phyloP scores from a whole-genome alignment of 2,113 vertebrate genomes.

The Mungos mungo region DNA sequence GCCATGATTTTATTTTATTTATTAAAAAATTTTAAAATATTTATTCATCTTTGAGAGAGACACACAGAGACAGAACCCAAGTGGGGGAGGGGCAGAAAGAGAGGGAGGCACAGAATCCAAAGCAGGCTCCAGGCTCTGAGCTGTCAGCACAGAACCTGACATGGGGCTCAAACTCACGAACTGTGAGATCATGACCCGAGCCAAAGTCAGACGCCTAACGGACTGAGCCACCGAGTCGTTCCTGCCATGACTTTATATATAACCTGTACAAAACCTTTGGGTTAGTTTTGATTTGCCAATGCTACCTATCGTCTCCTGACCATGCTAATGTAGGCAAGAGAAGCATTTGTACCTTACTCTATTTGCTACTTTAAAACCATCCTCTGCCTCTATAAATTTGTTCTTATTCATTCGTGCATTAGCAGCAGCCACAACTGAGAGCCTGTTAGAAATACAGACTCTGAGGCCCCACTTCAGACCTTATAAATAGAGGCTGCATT shows the following conservation, averaged over 20 bases:
- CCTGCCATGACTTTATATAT: not conserved
- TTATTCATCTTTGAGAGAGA: no score
- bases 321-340: not conserved
- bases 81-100: no score
- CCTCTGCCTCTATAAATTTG: not conserved
- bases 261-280: not conserved
- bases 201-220: no score
- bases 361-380: not conserved
- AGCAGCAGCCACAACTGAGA: not conserved
- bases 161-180: no score
- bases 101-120: no score
- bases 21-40: no score
- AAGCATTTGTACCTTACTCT: not conserved
- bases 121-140: no score
- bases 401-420: not conserved
- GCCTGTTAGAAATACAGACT: not conserved
- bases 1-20: not conserved
- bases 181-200: no score
- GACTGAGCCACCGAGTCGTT: no score
- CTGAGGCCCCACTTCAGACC: not conserved
- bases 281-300: not conserved
- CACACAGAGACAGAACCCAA: no score
- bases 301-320: not conserved
- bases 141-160: no score
- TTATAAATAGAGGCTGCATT: not conserved